Evolutionary conservation across 2,113 vertebrate genomes (phyloP), one percentile per base, ranked within the genome.

Genomic region (Dendrocopos noguchii): DNA sequence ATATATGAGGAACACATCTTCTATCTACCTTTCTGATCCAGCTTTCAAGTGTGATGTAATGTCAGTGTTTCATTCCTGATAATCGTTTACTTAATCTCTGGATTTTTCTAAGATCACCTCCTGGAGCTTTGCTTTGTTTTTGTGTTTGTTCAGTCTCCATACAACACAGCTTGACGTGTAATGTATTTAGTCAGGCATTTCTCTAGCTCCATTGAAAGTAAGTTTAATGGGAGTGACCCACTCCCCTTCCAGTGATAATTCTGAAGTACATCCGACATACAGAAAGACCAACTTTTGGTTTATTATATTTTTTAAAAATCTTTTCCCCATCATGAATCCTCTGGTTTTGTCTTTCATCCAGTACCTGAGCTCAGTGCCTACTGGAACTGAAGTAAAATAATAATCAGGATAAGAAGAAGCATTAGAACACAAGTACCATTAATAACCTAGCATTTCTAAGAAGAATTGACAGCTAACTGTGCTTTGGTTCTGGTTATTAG

Each of bases 1-100:
- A 52, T 87, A 63, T 10, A 70, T 36, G 59, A 89, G 13, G 33
- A 89, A 50, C 61, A 80, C 8, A 39, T 66, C 22, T 75, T 63
- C 34, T 74, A 87, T 79, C 84, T 84, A 50, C n/a, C 59, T 50
- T 87, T 85, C 60, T 79, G 72, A 89, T 93, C 25, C 81, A 88
- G 52, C 31, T 87, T 91, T 94, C 88, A 94, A 95, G 73, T 91
- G 27, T 88, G 50, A 72, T 19, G n/a, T 73, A 76, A 67, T 91
- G 81, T 66, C 79, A 84, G 25, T 67, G 79, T 57, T 94, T 76
- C 15, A 72, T 76, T 88, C 36, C 71, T 76, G 66, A 39, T 71
- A 89, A 87, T 86, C 0, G 0, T 86, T 90, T 91, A 73, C 66
- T 85, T 81, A 93, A 90, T 82, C 2, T 1, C 50, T 44, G 61